phyloP scores from a whole-genome alignment of 2,797 vertebrate species.

The Pogonophryne albipinna region DNA sequence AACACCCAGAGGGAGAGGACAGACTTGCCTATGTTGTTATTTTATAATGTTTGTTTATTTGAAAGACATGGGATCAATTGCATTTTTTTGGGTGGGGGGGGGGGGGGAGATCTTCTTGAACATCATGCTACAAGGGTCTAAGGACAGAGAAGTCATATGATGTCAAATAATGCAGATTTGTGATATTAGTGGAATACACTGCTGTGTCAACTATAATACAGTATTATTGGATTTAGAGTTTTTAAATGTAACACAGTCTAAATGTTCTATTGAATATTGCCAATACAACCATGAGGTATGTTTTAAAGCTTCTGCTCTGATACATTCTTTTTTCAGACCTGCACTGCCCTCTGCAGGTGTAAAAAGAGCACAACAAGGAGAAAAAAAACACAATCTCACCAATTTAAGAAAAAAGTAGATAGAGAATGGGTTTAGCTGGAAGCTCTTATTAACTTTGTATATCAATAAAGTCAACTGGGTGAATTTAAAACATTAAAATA shows the following conservation, averaged over 20 bases:
- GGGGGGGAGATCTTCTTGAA: too few relatives aligned
- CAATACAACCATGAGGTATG: neutral
- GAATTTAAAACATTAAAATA: neutral
- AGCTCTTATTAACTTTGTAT: neutral
- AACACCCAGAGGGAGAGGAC: constrained; percentile 11
- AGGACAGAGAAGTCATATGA: too few relatives aligned
- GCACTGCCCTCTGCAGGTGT: constrained; percentile 48
- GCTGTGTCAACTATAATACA: too few relatives aligned
- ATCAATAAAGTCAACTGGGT: neutral
- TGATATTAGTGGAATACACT: too few relatives aligned
- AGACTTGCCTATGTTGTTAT: too few relatives aligned
- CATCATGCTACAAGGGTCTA: too few relatives aligned
- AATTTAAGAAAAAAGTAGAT: neutral
- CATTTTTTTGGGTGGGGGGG: fast-evolving
- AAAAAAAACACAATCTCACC: neutral
- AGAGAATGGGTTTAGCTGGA: neutral
- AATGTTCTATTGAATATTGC: neutral
- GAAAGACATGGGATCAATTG: too few relatives aligned
- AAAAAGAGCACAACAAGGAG: neutral
- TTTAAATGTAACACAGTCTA: too few relatives aligned
- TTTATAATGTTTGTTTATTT: too few relatives aligned
- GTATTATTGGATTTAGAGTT: too few relatives aligned
- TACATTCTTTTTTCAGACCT: neutral
- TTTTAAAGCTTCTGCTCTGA: neutral
- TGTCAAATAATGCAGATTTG: too few relatives aligned